A percentile compares a stretch with the other conserved stretches of the same genome.
Conservation (phyloP, 2,797 vertebrate genomes). For the Margarornis squamiger region DNA sequence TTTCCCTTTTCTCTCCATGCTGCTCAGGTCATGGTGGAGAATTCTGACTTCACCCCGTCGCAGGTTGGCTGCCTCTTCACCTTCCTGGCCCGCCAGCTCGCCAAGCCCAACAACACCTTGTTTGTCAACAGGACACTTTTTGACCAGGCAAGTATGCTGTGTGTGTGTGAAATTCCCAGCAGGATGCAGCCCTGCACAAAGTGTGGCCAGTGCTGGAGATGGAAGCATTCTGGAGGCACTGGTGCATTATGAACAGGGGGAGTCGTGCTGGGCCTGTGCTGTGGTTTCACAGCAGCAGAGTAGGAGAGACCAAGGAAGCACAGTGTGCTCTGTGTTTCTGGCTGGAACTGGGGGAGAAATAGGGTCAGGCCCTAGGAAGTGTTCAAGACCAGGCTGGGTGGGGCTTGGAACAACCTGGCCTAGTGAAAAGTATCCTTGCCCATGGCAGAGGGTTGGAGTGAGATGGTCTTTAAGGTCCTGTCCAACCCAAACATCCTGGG, state of each 20-base stretch:
- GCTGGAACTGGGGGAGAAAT: neutral
- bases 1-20: neutral
- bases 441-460: neutral
- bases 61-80: conserved; percentile 97
- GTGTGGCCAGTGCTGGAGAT: neutral
- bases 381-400: neutral
- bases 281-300: neutral
- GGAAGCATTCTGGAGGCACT: neutral
- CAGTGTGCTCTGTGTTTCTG: neutral
- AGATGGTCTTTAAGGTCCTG: neutral
- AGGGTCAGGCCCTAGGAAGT: neutral
- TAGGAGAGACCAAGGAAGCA: neutral
- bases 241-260: too few relatives aligned
- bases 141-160: conserved; percentile 85
- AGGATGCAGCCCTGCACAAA: neutral
- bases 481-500: neutral
- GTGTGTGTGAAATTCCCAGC: neutral
- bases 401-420: neutral
- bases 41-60: conserved; percentile 94
- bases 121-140: conserved; percentile 98
- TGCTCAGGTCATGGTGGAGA: conserved; percentile 96
- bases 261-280: neutral
- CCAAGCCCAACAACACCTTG: conserved; percentile 95
- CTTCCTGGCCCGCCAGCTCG: conserved; percentile 93
- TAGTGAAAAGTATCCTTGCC: neutral